These are phyloP conservation scores for Propithecus deckenii DNA, from an alignment of 2,797 vertebrate species.

Conservation along the genomic window DNA sequence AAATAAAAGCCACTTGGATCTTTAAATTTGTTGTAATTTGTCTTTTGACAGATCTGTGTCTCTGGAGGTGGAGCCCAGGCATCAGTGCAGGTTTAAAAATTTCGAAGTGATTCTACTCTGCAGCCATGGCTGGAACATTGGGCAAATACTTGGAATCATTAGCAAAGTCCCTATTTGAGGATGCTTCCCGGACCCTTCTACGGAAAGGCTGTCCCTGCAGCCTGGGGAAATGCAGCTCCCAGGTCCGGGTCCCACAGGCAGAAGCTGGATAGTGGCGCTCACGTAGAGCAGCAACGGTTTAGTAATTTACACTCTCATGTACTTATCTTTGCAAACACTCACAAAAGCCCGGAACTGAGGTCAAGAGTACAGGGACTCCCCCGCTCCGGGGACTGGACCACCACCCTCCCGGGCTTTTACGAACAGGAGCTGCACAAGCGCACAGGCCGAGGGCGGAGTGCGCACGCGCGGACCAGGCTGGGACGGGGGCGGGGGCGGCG, in stretches of 20 bases:
- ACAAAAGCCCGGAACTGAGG: accelerated
- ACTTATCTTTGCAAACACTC: neutral
- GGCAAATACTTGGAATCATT: accelerated
- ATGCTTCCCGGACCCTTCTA: neutral
- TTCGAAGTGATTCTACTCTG: no score
- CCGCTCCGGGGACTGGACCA: accelerated
- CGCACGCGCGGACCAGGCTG: neutral
- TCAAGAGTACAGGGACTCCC: accelerated
- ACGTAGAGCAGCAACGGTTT: accelerated
- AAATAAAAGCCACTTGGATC: neutral
- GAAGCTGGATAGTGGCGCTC: neutral
- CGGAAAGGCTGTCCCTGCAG: no score
- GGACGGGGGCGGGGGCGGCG: accelerated
- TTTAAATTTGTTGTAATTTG: neutral
- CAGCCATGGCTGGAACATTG: neutral
- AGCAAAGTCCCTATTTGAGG: no score
- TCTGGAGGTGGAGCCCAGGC: neutral
- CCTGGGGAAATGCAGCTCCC: neutral
- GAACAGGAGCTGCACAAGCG: accelerated
- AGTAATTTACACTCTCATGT: neutral
- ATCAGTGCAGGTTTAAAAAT: no score
- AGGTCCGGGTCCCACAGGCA: neutral
- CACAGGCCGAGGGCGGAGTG: accelerated
- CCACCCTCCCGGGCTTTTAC: accelerated
- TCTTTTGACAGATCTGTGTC: neutral